These are phyloP conservation scores for Dynastes tityus DNA, from an alignment of 2,888 invertebrate species.

Conservation along the genomic window DNA sequence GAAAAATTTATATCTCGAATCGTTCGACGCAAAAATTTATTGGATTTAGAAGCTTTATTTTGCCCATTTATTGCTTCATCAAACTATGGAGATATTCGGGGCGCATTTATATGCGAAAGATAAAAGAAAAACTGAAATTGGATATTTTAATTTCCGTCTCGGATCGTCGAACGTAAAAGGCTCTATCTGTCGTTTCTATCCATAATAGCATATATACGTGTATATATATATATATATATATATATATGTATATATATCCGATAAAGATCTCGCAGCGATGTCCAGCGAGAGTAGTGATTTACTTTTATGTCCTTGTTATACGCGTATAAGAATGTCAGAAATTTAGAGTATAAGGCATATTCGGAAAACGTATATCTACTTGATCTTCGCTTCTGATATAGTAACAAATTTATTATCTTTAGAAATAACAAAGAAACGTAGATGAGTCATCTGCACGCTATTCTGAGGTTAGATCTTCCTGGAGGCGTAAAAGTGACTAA, in stretches of 20 bases:
- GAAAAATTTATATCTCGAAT: constrained; percentile 29
- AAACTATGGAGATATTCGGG: constrained; percentile 38
- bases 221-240: no score
- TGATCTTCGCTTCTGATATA: neutral
- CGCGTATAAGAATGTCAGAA: constrained; percentile 15
- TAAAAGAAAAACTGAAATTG: constrained; percentile 42
- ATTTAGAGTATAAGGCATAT: constrained; percentile 23
- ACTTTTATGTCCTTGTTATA: constrained; percentile 37
- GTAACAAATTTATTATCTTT: no score
- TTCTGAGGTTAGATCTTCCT: no score
- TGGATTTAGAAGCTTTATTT: constrained; percentile 38
- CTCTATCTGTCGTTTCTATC: constrained; percentile 24
- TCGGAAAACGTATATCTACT: neutral
- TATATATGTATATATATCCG: neutral
- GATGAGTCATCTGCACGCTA: no score
- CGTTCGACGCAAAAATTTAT: constrained; percentile 34
- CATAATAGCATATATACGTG: constrained; percentile 17
- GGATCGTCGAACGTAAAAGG: constrained; percentile 26
- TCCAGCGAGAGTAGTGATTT: constrained; percentile 33
- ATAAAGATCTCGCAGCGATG: constrained; percentile 36
- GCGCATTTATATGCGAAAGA: constrained; percentile 29
- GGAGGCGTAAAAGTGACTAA: no score
- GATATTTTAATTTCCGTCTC: constrained; percentile 45
- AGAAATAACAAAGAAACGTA: no score
- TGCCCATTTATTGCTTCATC: constrained; percentile 37